Base-by-base conservation (phyloP, 2,888 invertebrate genomes). In the Crematogaster levior region DNA sequence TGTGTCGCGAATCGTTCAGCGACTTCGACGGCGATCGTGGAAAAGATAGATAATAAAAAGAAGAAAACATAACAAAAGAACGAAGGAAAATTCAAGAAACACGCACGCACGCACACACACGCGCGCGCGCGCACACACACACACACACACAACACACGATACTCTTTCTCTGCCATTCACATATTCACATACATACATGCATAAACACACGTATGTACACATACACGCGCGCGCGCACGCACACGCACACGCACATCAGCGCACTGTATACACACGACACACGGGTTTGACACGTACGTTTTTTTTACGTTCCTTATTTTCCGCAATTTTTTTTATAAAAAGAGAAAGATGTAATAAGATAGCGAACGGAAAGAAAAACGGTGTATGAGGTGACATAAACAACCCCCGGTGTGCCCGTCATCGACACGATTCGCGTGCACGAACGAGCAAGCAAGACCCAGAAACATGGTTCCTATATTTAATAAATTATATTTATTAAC, bases 391-490 rank as follows among this genome's bases (percentile, higher is more conserved):
- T 43, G 74, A 43, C 18, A 24, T 34, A 63, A 81, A 21, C 30
- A 61, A 77, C 70, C 86, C 75, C 79, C 85, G 85, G 70, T 74
- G 65, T 75, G 86, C 82, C 87, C 66, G 79, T 83, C 81, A 84
- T 61, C 86, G 85, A 81, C 77, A 66, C 77, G 82, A 68, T 81
- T 84, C 89, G 85, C 85, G 84, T 84, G 82, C 75, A 82, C 86
- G 85, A 87, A 85, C 88, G 75, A 89, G 80, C 84, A 81, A 87
- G 81, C 81, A 91, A 92, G 92, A 93, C 93, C 93, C 93, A 94
- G 91, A 91, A 93, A 93, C 93, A 94, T 93, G 93, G 93, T 94
- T 94, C 93, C 93, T 94, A 94, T 93, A 93, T 93, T 93, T 92
- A 93, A 93, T 93, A 93, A 93, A 93, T 89, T 93, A 93, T 91